Evolutionary conservation across 2,888 invertebrate species (phyloP).

Genomic region (Noctua janthina): DNA sequence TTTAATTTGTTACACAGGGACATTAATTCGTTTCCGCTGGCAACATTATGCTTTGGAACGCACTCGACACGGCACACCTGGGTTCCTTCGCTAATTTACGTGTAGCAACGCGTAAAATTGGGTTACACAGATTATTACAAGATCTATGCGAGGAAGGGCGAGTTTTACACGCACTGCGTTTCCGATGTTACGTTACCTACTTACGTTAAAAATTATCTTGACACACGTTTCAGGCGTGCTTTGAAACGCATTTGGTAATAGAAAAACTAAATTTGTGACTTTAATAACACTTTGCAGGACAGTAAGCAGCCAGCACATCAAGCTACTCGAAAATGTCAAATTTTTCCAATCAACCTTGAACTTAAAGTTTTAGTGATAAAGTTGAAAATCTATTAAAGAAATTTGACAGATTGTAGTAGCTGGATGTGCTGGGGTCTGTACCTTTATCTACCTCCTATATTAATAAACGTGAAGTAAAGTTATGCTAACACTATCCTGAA

Average conservation of each 20-base stretch:
- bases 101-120: constrained; percentile 64
- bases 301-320: background rate
- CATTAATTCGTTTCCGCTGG: constrained; percentile 54
- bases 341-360: too few species aligned
- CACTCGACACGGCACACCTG: constrained; percentile 67
- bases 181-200: constrained; percentile 4
- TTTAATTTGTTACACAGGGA: constrained; percentile 2
- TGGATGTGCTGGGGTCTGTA: too few species aligned
- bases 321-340: too few species aligned
- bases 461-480: background rate
- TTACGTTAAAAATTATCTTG: constrained; percentile 18
- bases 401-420: too few species aligned
- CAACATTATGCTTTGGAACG: constrained; percentile 65
- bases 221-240: constrained; percentile 18
- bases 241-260: background rate
- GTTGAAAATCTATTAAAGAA: too few species aligned
- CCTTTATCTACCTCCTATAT: background rate
- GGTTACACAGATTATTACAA: constrained; percentile 65
- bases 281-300: background rate
- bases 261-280: background rate
- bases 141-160: constrained; percentile 53
- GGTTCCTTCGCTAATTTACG: constrained; percentile 67
- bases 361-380: too few species aligned
- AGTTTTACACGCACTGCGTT: constrained; percentile 44
- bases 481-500: background rate